Percentiles rank a stretch among this genome's conserved stretches.
phyloP scores from a whole-genome alignment of 1,140 invertebrate species.

The Druon quercuslanigerum region DNA sequence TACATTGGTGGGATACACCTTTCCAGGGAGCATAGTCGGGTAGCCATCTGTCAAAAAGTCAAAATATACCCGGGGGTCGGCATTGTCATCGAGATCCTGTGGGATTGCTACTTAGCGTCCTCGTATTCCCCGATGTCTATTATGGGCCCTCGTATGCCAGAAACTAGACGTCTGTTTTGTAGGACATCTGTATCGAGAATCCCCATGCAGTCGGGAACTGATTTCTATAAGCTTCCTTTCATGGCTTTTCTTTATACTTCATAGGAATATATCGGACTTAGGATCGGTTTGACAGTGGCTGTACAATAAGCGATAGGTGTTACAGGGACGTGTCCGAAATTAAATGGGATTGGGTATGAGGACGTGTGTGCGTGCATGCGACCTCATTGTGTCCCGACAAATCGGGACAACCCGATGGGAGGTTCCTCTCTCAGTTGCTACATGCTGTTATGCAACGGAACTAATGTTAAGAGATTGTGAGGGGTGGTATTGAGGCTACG shows the following conservation, averaged over 20 bases:
- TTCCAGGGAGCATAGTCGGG: slow-evolving; percentile 21
- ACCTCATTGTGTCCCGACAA: slow-evolving; percentile 47
- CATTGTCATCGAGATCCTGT: slow-evolving; percentile 52
- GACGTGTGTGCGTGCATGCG: slow-evolving; percentile 25
- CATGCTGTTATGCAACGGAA: slow-evolving; percentile 15
- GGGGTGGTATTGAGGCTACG: not conserved
- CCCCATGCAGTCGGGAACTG: slow-evolving; percentile 35
- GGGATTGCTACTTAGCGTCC: slow-evolving; percentile 57
- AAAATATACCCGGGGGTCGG: slow-evolving; percentile 50
- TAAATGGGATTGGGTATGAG: slow-evolving; percentile 40
- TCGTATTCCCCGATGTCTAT: slow-evolving; percentile 51
- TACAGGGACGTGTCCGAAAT: slow-evolving; percentile 42
- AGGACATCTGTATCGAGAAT: slow-evolving; percentile 57
- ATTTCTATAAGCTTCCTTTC: slow-evolving; percentile 57
- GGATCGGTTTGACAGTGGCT: slow-evolving; percentile 41
- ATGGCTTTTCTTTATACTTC: slow-evolving; percentile 37
- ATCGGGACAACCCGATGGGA: slow-evolving; percentile 51
- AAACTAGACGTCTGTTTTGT: slow-evolving; percentile 47
- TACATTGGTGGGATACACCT: not conserved
- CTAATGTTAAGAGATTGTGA: not conserved
- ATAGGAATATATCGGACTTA: slow-evolving; percentile 31
- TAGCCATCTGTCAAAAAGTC: slow-evolving; percentile 62
- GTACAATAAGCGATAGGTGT: slow-evolving; percentile 46
- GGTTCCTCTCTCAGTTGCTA: slow-evolving; percentile 5
- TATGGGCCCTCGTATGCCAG: slow-evolving; percentile 39